Conservation (phyloP, 2,797 vertebrate species). For the Fringilla coelebs region DNA sequence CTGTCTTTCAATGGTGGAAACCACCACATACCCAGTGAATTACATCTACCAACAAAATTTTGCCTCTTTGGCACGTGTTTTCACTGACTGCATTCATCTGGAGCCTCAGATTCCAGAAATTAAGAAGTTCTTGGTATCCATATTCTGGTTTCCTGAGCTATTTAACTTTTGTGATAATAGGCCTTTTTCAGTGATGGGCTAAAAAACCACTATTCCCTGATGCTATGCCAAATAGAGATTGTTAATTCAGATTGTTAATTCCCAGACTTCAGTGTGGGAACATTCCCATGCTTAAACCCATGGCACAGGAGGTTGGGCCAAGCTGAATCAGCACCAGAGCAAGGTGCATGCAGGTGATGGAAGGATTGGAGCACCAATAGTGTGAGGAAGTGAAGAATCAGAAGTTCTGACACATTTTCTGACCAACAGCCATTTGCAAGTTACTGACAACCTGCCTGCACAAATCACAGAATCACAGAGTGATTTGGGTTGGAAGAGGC, state of each 20-base stretch:
- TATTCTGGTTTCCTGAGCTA: background rate
- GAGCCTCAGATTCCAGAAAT: background rate
- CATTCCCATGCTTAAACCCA: background rate
- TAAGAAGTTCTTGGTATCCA: background rate
- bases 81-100: background rate
- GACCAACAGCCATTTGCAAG: background rate
- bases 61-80: background rate
- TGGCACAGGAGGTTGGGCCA: accelerated
- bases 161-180: no score
- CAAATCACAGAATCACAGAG: background rate
- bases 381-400: background rate
- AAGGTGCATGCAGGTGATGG: background rate
- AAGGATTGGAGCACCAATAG: background rate
- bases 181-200: background rate
- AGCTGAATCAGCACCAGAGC: background rate
- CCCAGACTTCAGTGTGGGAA: accelerated
- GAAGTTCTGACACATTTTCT: background rate
- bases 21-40: accelerated
- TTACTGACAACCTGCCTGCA: accelerated
- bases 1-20: background rate
- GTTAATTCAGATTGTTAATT: background rate
- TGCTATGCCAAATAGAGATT: background rate
- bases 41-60: background rate
- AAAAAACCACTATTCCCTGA: background rate
- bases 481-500: background rate